These are phyloP conservation scores for Tetramorium bicarinatum DNA, from an alignment of 2,888 invertebrate species.

Conservation along the genomic window DNA sequence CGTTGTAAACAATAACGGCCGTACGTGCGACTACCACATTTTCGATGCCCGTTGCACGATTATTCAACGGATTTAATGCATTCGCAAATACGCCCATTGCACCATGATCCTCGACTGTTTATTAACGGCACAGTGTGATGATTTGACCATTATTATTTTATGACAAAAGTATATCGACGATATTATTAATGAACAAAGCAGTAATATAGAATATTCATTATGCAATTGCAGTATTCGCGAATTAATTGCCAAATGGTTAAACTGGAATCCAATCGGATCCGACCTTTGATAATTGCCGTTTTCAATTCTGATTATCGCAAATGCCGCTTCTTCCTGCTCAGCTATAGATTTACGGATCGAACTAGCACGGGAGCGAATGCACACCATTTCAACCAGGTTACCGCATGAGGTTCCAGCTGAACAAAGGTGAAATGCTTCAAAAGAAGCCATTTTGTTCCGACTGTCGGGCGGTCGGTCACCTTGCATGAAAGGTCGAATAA, in stretches of 20 bases:
- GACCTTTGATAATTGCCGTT: neutral
- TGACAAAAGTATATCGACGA: constrained; percentile 66
- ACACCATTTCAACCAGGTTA: constrained; percentile 53
- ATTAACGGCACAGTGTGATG: constrained; percentile 59
- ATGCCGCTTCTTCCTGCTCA: neutral
- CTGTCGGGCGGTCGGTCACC: constrained; percentile 41
- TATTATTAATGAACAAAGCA: constrained; percentile 61
- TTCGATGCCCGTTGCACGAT: constrained; percentile 43
- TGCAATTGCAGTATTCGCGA: neutral
- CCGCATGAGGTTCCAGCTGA: constrained; percentile 46
- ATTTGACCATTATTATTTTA: constrained; percentile 68
- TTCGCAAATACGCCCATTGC: constrained; percentile 61
- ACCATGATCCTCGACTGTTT: constrained; percentile 58
- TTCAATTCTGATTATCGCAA: neutral
- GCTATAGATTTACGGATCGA: constrained; percentile 41
- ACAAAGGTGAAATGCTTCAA: constrained; percentile 70
- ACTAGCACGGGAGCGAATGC: constrained; percentile 17
- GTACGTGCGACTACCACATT: constrained; percentile 29
- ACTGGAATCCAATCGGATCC: neutral
- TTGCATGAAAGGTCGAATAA: constrained; percentile 15
- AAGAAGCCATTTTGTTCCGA: constrained; percentile 70
- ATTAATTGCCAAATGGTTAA: constrained; percentile 48
- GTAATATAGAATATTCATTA: constrained; percentile 29
- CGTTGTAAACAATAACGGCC: constrained; percentile 26
- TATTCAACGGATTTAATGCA: constrained; percentile 67